Evolutionary conservation across 2,113 vertebrate species (phyloP).

Genomic region (Hemichromis elongatus): DNA sequence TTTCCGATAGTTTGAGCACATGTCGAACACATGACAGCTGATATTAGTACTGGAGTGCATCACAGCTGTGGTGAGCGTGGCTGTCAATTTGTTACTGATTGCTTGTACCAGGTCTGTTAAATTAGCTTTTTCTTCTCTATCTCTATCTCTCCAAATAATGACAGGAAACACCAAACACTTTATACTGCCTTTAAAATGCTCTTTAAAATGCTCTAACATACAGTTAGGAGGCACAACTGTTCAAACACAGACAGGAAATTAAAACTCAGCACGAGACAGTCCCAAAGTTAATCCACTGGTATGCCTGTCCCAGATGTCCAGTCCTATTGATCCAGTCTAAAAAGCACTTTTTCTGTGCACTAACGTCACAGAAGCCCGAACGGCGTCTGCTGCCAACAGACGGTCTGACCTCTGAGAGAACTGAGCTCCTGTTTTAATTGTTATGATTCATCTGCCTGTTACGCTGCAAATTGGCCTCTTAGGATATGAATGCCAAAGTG

Average conservation of each 20-base stretch:
- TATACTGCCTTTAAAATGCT: not conserved
- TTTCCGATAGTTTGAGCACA: too few species aligned
- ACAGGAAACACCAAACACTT: too few species aligned
- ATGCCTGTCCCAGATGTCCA: not conserved
- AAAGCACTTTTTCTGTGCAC: not conserved
- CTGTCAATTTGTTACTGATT: too few species aligned
- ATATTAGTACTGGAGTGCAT: too few species aligned
- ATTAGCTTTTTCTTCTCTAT: too few species aligned
- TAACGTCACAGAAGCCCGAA: not conserved
- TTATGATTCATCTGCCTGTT: constrained; percentile 19
- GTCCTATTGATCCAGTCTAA: constrained; percentile 10
- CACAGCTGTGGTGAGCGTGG: too few species aligned
- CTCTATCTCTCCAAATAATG: too few species aligned
- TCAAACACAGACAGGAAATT: not conserved
- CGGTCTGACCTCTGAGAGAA: not conserved
- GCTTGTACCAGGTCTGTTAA: too few species aligned
- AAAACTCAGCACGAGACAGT: not conserved
- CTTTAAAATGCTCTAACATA: not conserved
- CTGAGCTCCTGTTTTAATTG: constrained; percentile 2
- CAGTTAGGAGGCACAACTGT: not conserved
- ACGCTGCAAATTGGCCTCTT: constrained; percentile 14
- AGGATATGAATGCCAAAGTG: not conserved
- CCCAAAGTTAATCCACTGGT: not conserved
- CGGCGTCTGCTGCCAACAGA: not conserved
- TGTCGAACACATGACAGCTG: too few species aligned